Evolutionary conservation across 2,888 invertebrate species (phyloP).

Genomic region (Caradrina kadenii): DNA sequence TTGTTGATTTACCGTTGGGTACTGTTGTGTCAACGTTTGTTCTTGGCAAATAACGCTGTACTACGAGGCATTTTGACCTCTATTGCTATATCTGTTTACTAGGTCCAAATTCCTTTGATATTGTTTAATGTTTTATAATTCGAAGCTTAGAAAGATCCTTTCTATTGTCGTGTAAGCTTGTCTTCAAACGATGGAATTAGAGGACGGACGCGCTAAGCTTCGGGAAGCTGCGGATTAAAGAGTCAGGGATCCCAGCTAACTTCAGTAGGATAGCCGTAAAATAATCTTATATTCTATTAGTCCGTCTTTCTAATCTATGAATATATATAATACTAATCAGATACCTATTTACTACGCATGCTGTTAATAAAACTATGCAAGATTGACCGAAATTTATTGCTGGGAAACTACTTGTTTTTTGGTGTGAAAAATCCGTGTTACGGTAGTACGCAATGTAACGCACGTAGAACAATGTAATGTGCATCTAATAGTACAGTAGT

Average conservation of each 20-base stretch:
- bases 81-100: background rate
- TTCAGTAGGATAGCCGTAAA: background rate
- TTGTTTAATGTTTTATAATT: constrained; percentile 10
- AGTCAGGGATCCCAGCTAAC: background rate
- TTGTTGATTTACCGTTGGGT: constrained; percentile 35
- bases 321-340: background rate
- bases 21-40: constrained; percentile 18
- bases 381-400: no score
- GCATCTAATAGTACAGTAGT: no score
- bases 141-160: constrained; percentile 5
- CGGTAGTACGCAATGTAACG: no score
- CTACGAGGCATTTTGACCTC: background rate
- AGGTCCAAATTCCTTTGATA: background rate
- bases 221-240: background rate
- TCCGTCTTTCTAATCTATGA: background rate
- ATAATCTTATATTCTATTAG: background rate
- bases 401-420: no score
- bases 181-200: constrained; percentile 8
- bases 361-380: no score
- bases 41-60: background rate
- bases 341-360: no score
- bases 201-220: constrained; percentile 2
- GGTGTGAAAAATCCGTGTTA: no score
- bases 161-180: background rate
- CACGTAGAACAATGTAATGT: no score